Conservation (phyloP, 1,140 invertebrate genomes). For the Drosophila pallidifrons region DNA sequence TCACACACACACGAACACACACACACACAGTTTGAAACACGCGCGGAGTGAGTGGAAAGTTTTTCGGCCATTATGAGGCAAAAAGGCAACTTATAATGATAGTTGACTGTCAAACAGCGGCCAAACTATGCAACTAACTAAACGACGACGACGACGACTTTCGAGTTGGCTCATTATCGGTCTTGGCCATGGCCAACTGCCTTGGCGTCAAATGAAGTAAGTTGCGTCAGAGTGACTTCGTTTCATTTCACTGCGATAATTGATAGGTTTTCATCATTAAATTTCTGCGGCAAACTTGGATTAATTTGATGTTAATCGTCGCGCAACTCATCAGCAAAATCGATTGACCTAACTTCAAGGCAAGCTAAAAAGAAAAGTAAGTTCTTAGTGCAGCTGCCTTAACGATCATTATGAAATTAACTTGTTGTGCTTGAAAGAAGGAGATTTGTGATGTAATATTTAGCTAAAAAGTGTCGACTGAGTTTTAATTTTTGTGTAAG, state of each 20-base stretch:
- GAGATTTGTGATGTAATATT: no score
- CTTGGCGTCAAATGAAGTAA: not conserved
- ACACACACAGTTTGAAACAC: not conserved
- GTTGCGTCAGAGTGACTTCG: not conserved
- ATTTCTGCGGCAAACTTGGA: constrained; percentile 9
- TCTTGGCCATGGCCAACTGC: constrained; percentile 8
- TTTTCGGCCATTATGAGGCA: constrained; percentile 73
- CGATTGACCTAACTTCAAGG: not conserved
- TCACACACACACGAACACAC: not conserved
- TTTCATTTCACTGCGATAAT: constrained; percentile 45
- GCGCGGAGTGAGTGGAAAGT: constrained; percentile 43
- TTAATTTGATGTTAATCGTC: constrained; percentile 20
- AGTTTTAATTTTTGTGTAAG: no score
- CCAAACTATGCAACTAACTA: constrained; percentile 66
- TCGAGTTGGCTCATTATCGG: constrained; percentile 61
- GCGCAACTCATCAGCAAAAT: constrained; percentile 1
- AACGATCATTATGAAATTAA: not conserved
- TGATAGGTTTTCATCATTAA: constrained; percentile 47
- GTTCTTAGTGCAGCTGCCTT: not conserved
- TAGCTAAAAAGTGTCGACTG: no score
- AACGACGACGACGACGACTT: constrained; percentile 49
- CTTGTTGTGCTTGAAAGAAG: no score
- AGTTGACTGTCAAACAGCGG: constrained; percentile 75
- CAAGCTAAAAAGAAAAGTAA: not conserved
- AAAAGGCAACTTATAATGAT: constrained; percentile 79